A percentile compares a stretch with the other conserved stretches of the same genome.
These are phyloP conservation scores for Pipistrellus kuhlii DNA, from an alignment of 2,797 vertebrate genomes.

Conservation along the genomic window DNA sequence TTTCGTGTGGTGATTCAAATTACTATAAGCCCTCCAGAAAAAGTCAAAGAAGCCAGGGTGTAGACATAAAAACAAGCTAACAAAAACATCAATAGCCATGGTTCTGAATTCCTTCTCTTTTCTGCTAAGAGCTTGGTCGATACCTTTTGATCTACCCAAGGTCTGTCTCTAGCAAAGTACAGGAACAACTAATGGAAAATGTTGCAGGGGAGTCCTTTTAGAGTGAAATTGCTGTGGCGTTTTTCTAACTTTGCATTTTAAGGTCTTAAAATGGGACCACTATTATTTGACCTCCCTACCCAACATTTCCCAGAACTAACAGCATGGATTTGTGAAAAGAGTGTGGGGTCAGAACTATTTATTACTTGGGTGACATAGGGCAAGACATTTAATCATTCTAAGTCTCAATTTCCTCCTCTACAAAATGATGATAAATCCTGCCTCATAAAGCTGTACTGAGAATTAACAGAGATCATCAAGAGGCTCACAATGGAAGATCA, in stretches of 20 bases:
- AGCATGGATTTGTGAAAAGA: background rate
- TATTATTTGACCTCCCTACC: background rate
- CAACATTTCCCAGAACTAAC: background rate
- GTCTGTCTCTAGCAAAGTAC: background rate
- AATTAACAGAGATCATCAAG: slow-evolving; percentile 48
- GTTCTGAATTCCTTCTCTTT: background rate
- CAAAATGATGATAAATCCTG: slow-evolving; percentile 33
- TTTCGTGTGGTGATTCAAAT: slow-evolving; percentile 50
- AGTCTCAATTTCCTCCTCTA: slow-evolving; percentile 55
- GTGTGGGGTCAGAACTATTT: background rate
- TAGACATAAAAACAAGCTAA: background rate
- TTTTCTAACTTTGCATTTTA: background rate
- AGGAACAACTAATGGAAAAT: background rate
- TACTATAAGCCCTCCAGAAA: background rate
- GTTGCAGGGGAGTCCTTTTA: background rate
- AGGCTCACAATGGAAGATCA: background rate
- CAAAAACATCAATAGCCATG: background rate
- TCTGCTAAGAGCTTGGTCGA: background rate
- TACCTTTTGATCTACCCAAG: background rate
- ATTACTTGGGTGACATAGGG: background rate
- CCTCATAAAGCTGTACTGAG: slow-evolving; percentile 16
- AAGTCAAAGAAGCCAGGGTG: background rate
- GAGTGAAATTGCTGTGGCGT: background rate
- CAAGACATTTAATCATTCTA: slow-evolving; percentile 29
- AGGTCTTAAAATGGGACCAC: slow-evolving; percentile 10